Percentiles rank a stretch among this genome's conserved stretches.
phyloP scores from a whole-genome alignment of 1,140 invertebrate species.

The Melanaphis sacchari region DNA sequence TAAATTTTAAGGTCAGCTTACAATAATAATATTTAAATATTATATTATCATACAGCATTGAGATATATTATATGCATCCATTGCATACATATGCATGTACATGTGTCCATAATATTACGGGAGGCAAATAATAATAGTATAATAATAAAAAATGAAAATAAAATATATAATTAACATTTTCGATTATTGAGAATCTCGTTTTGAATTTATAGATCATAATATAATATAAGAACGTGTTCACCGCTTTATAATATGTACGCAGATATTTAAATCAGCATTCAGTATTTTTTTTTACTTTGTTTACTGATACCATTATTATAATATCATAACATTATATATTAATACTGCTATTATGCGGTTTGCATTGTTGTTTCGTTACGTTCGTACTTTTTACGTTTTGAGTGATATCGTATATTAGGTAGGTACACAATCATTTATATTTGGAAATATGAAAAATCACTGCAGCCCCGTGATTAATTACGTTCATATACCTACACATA shows the following conservation, averaged over 20 bases:
- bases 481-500: not conserved
- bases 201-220: not conserved
- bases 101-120: not conserved
- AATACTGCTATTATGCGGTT: not conserved
- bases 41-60: not conserved
- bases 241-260: not conserved
- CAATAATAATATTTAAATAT: not conserved
- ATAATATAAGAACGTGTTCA: not conserved
- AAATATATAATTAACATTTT: constrained; percentile 32
- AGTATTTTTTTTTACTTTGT: not conserved
- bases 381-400: not conserved
- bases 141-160: constrained; percentile 6
- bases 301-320: not conserved
- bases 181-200: not conserved
- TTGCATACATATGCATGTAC: not conserved
- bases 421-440: not conserved
- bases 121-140: not conserved
- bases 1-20: constrained; percentile 12
- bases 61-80: not conserved
- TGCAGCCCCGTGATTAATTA: not conserved
- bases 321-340: not conserved
- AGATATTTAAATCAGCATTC: not conserved
- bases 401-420: not conserved
- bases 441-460: not conserved
- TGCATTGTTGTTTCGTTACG: not conserved